Evolutionary conservation across 2,797 vertebrate species (phyloP).

Genomic region (Mycteria americana): DNA sequence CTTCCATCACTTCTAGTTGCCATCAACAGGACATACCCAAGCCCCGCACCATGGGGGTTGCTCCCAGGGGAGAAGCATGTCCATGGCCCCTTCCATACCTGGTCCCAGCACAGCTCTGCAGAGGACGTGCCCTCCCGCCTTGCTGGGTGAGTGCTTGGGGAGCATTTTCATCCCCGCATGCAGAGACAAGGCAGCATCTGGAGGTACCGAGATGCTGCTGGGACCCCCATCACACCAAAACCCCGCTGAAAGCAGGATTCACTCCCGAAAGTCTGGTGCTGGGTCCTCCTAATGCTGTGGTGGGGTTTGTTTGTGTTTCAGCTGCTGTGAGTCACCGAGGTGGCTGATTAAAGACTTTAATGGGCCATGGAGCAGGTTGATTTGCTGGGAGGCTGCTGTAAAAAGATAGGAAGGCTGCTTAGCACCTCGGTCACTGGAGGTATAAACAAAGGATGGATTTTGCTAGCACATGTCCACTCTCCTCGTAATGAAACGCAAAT

Average conservation of each 20-base stretch:
- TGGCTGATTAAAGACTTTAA: slow-evolving; percentile 21
- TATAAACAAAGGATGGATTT: neutral
- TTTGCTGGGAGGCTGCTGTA: neutral
- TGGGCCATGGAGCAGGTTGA: neutral
- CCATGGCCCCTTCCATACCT: neutral
- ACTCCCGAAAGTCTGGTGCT: fast-evolving
- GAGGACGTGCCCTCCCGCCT: neutral
- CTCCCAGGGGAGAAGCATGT: fast-evolving
- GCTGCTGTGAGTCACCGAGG: neutral
- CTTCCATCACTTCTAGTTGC: fast-evolving
- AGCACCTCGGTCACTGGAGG: neutral
- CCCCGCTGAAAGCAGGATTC: neutral
- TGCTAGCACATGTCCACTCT: neutral
- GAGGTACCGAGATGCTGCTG: fast-evolving
- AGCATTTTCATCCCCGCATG: fast-evolving
- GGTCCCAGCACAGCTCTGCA: fast-evolving
- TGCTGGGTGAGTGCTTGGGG: fast-evolving
- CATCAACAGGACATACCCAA: fast-evolving
- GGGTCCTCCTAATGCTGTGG: fast-evolving
- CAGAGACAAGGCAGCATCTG: fast-evolving
- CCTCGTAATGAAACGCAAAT: neutral
- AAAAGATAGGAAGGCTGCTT: neutral
- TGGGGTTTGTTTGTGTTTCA: neutral
- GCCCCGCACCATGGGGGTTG: fast-evolving
- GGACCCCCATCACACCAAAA: neutral